These are phyloP conservation scores for Embidobia sp. DNA, from an alignment of 2,888 invertebrate species.

Conservation along the genomic window DNA sequence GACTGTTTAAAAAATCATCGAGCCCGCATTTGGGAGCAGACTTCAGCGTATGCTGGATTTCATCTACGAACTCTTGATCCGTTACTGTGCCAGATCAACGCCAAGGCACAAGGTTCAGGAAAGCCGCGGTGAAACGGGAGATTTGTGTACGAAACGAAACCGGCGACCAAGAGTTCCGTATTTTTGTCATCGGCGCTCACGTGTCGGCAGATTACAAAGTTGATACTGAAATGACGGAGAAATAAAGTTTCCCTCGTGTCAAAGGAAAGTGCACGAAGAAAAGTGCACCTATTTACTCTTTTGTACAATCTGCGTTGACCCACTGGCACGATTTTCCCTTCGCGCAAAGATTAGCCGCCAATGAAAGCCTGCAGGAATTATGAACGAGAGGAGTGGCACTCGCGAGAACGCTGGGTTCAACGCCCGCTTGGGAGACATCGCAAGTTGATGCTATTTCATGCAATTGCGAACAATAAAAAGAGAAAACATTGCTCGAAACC, in stretches of 20 bases:
- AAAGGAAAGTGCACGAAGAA: conserved; percentile 69
- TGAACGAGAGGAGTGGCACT: conserved; percentile 63
- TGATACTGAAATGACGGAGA: conserved; percentile 62
- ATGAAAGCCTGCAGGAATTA: conserved; percentile 68
- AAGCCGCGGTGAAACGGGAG: too few species aligned
- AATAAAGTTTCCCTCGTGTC: conserved; percentile 68
- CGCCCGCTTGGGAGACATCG: conserved; percentile 55
- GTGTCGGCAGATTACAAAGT: conserved; percentile 55
- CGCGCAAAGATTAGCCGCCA: conserved; percentile 70
- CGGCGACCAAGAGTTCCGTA: too few species aligned
- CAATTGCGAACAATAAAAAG: conserved; percentile 44
- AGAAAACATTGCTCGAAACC: conserved; percentile 37
- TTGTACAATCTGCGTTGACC: conserved; percentile 68
- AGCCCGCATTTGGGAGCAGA: too few species aligned
- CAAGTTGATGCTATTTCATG: conserved; percentile 51
- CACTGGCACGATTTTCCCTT: conserved; percentile 72
- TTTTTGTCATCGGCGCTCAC: conserved; percentile 46
- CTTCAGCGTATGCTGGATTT: too few species aligned
- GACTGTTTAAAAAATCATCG: too few species aligned
- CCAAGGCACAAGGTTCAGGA: too few species aligned
- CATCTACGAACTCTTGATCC: too few species aligned
- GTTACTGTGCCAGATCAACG: too few species aligned
- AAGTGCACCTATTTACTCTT: conserved; percentile 70
- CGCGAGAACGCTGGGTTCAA: conserved; percentile 62
- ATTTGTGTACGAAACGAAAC: too few species aligned